Percentiles rank a stretch among this genome's conserved stretches.
Evolutionary conservation across 2,888 invertebrate genomes (phyloP).

Genomic region (Octonoba sinensis): DNA sequence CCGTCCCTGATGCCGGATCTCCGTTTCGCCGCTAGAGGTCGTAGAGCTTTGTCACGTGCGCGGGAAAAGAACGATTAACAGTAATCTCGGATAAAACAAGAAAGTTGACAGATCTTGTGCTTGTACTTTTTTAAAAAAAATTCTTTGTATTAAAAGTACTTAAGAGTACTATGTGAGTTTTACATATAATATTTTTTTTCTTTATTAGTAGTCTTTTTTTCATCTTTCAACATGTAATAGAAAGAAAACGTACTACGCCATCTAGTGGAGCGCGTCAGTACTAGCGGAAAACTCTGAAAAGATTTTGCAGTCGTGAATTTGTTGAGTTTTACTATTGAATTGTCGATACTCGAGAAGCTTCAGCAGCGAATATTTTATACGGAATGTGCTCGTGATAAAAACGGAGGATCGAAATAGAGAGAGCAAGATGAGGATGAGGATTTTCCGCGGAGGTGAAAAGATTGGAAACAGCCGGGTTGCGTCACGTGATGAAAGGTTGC

Average conservation of each 20-base stretch:
- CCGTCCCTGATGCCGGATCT: slow-evolving; percentile 9
- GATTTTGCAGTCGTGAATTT: too few species aligned
- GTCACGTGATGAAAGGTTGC: slow-evolving; percentile 11
- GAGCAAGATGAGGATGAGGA: not conserved
- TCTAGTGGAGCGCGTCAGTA: slow-evolving; percentile 47
- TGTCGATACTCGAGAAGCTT: not conserved
- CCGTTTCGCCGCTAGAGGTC: slow-evolving; percentile 29
- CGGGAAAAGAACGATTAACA: slow-evolving; percentile 32
- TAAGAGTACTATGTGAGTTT: too few species aligned
- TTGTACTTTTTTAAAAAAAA: not conserved
- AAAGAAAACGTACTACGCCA: not conserved
- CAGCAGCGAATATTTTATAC: not conserved
- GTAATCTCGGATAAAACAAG: slow-evolving; percentile 31
- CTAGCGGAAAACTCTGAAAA: not conserved
- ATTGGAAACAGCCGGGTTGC: slow-evolving; percentile 23
- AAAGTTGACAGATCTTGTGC: not conserved
- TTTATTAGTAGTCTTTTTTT: not conserved
- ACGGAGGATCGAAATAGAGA: not conserved
- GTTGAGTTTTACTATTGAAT: too few species aligned
- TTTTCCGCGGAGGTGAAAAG: slow-evolving; percentile 19
- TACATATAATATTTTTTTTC: not conserved
- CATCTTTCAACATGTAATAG: not conserved
- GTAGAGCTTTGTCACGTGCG: slow-evolving; percentile 41
- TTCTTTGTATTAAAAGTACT: not conserved
- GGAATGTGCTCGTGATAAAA: not conserved